A percentile compares a stretch with the other conserved stretches of the same genome.
These are phyloP conservation scores for Hydrocynus forskahlii DNA, from an alignment of 2,797 vertebrate genomes.

Conservation along the genomic window DNA sequence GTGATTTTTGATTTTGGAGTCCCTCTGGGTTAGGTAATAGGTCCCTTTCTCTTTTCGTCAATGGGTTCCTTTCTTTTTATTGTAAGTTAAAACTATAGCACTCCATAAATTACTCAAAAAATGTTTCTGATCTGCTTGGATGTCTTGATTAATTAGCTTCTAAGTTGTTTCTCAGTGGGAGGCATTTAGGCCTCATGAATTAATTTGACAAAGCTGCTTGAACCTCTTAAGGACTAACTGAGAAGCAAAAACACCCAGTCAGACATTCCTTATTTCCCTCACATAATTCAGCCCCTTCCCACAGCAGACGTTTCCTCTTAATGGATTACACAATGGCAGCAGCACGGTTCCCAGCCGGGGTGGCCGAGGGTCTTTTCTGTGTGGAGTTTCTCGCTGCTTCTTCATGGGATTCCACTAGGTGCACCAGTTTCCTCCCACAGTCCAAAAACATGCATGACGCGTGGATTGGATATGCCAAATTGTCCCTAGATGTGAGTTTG, in stretches of 20 bases:
- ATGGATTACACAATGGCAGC: neutral
- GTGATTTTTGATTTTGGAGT: neutral
- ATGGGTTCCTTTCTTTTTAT: neutral
- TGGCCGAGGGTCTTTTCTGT: too few relatives aligned
- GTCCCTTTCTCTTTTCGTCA: neutral
- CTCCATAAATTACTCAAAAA: too few relatives aligned
- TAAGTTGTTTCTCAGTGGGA: neutral
- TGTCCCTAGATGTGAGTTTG: neutral
- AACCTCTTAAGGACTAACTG: neutral
- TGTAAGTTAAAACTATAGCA: neutral
- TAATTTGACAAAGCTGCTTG: neutral
- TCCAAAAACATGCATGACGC: too few relatives aligned
- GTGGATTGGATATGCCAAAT: too few relatives aligned
- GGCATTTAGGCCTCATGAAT: neutral
- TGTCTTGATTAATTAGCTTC: neutral
- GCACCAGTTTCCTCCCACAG: too few relatives aligned
- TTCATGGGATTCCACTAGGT: too few relatives aligned
- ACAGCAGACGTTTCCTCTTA: neutral
- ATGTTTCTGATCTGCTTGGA: neutral
- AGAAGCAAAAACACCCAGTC: neutral
- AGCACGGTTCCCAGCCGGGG: too few relatives aligned
- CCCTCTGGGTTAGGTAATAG: constrained; percentile 6
- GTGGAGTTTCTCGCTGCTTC: too few relatives aligned
- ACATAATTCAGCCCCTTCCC: neutral
- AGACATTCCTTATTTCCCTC: neutral